Percentiles rank a stretch among this genome's conserved stretches.
Conservation (phyloP, 1,140 invertebrate genomes). For the Trichomalopsis sarcophagae region DNA sequence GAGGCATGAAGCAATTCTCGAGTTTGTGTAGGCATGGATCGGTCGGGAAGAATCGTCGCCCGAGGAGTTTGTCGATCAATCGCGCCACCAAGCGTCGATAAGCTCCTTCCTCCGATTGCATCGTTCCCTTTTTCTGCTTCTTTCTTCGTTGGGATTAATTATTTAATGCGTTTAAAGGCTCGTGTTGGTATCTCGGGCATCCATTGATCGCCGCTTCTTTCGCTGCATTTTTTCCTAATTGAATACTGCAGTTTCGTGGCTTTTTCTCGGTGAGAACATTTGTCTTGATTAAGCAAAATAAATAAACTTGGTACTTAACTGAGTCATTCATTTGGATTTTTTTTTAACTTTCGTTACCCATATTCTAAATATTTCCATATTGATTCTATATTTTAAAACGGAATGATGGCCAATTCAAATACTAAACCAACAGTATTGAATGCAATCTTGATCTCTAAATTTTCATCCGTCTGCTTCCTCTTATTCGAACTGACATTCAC, state of each 20-base stretch:
- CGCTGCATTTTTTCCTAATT: not conserved
- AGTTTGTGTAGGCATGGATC: not conserved
- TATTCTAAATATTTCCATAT: too few relatives aligned
- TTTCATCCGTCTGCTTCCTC: too few relatives aligned
- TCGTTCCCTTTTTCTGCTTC: too few relatives aligned
- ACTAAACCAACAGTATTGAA: too few relatives aligned
- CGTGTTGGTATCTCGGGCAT: not conserved
- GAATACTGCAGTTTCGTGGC: not conserved
- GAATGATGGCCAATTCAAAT: too few relatives aligned
- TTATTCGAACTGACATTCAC: too few relatives aligned
- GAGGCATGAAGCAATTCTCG: conserved; percentile 11
- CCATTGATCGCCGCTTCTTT: not conserved
- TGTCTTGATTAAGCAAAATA: not conserved
- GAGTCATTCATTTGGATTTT: too few relatives aligned
- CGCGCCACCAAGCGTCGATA: not conserved
- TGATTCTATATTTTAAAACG: too few relatives aligned
- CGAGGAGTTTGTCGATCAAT: not conserved
- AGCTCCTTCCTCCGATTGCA: not conserved
- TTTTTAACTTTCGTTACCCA: too few relatives aligned
- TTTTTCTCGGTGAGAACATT: not conserved
- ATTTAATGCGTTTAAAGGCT: not conserved
- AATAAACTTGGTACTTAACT: not conserved
- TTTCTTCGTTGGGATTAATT: not conserved
- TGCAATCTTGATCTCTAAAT: too few relatives aligned
- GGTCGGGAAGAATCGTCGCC: not conserved